These are phyloP conservation scores for Petrocephalus zakoni DNA, from an alignment of 2,113 vertebrate genomes.

Conservation along the genomic window DNA sequence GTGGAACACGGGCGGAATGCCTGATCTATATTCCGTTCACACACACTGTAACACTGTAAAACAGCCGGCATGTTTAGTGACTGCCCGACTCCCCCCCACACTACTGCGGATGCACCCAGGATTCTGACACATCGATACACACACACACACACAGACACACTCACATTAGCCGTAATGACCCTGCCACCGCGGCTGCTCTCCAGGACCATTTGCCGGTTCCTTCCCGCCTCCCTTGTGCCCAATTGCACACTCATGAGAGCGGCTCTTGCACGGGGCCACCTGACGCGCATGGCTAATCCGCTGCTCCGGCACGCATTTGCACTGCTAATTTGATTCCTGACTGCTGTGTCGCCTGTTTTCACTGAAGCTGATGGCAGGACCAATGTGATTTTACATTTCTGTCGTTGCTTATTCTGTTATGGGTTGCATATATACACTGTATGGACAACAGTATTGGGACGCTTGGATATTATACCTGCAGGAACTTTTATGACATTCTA, in stretches of 20 bases:
- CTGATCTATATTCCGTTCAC: not conserved
- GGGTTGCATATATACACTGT: not conserved
- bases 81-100: not conserved
- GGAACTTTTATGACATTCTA: not conserved
- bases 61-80: not conserved
- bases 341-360: not conserved
- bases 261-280: not conserved
- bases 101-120: not conserved
- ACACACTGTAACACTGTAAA: not conserved
- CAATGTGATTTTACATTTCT: not conserved
- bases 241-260: not conserved
- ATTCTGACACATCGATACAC: not conserved
- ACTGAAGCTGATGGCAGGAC: not conserved
- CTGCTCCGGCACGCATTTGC: not conserved
- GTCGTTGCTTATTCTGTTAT: not conserved
- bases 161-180: not conserved
- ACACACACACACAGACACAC: not conserved
- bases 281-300: not conserved
- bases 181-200: not conserved
- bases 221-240: not conserved
- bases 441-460: not conserved
- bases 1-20: not conserved
- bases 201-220: not conserved
- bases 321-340: not conserved
- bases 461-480: not conserved